Evolutionary conservation across 1,140 invertebrate genomes (phyloP).

Genomic region (Subanguina moxae): DNA sequence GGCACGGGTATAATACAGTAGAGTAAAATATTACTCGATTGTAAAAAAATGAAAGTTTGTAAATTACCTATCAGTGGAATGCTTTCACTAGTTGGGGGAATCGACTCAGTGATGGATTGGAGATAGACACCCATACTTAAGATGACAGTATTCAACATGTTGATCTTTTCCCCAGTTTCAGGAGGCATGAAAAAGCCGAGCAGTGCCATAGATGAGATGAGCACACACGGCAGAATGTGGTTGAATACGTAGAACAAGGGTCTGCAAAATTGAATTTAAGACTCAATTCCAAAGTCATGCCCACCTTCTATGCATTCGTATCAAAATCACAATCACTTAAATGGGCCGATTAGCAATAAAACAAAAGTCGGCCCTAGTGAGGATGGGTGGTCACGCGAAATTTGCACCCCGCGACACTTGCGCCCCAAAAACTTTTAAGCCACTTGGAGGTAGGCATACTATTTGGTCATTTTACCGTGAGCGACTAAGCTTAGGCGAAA

Average conservation of each 20-base stretch:
- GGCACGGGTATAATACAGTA: too few relatives aligned
- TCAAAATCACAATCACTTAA: constrained; percentile 42
- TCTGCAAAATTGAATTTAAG: neutral
- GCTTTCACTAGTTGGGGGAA: constrained; percentile 83
- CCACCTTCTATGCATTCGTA: constrained; percentile 46
- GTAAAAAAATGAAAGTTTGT: neutral
- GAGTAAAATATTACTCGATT: neutral
- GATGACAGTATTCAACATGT: constrained; percentile 69
- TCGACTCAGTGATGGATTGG: constrained; percentile 78
- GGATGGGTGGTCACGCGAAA: too few relatives aligned
- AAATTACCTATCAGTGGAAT: constrained; percentile 77
- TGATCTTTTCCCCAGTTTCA: constrained; percentile 78
- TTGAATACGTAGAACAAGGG: constrained; percentile 58
- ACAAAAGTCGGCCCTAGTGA: too few relatives aligned
- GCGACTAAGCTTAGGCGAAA: too few relatives aligned
- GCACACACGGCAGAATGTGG: constrained; percentile 71
- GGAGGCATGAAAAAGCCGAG: constrained; percentile 86
- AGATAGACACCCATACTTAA: constrained; percentile 81
- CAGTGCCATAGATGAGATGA: constrained; percentile 79
- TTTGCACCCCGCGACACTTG: too few relatives aligned
- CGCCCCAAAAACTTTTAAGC: too few relatives aligned
- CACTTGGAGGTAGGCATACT: too few relatives aligned
- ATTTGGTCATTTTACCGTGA: too few relatives aligned
- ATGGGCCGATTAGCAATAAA: too few relatives aligned
- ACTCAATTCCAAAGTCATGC: neutral